Conservation (phyloP, 2,888 invertebrate species). For the Cryptocephalus primarius region DNA sequence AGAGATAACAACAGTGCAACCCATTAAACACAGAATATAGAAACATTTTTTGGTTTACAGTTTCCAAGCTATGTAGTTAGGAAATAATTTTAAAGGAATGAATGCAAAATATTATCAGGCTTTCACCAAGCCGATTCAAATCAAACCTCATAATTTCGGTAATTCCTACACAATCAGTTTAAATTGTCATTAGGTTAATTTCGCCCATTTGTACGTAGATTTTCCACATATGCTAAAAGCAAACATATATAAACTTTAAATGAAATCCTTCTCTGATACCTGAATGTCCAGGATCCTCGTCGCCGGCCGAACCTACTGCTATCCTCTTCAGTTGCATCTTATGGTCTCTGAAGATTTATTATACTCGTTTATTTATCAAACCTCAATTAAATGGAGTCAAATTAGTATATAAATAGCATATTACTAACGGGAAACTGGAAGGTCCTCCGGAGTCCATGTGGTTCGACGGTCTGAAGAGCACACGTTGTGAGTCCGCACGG, state of each 20-base stretch:
- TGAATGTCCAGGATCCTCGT: conserved; percentile 67
- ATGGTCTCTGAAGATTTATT: conserved; percentile 55
- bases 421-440: conserved; percentile 60
- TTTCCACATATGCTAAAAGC: no score
- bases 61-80: no score
- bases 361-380: neutral
- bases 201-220: conserved; percentile 4
- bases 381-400: neutral
- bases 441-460: conserved; percentile 56
- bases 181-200: no score
- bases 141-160: no score
- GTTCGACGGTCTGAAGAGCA: conserved; percentile 62
- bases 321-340: conserved; percentile 66
- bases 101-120: no score
- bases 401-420: neutral
- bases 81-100: no score
- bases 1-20: no score
- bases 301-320: conserved; percentile 56
- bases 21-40: no score
- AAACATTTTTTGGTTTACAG: no score
- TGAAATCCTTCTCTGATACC: conserved; percentile 41
- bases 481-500: conserved; percentile 62
- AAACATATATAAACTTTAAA: no score
- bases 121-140: no score
- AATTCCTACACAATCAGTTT: no score